phyloP scores from a whole-genome alignment of 2,888 invertebrate genomes.

The Ichneumoninae sp. region DNA sequence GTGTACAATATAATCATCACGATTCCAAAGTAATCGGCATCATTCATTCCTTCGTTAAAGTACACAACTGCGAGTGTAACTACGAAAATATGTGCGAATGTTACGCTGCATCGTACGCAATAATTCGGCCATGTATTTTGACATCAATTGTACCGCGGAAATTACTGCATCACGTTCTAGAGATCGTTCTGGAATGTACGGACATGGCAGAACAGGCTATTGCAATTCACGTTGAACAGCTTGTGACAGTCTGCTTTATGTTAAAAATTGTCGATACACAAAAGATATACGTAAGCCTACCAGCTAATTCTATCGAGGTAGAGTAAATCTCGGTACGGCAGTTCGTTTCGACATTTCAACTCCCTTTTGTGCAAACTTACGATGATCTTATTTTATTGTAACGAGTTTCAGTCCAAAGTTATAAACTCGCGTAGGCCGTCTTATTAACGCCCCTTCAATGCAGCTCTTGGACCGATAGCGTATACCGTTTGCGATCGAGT shows the following conservation, averaged over 20 bases:
- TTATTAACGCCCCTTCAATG: too few species aligned
- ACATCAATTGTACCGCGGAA: slow-evolving; percentile 8
- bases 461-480: too few species aligned
- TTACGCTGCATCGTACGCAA: slow-evolving; percentile 9
- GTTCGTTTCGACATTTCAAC: too few species aligned
- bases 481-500: too few species aligned
- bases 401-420: too few species aligned
- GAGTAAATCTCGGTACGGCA: not conserved
- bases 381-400: too few species aligned
- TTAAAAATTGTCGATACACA: slow-evolving; percentile 19
- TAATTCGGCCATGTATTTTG: slow-evolving; percentile 11
- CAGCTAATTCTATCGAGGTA: slow-evolving; percentile 29
- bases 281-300: not conserved
- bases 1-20: slow-evolving; percentile 13
- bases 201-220: not conserved
- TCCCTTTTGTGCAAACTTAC: not conserved
- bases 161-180: not conserved
- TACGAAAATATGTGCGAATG: slow-evolving; percentile 21
- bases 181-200: slow-evolving; percentile 6
- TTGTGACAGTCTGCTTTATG: slow-evolving; percentile 3
- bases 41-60: slow-evolving; percentile 37
- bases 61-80: slow-evolving; percentile 23
- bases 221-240: slow-evolving; percentile 18
- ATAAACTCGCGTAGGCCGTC: too few species aligned
- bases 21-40: slow-evolving; percentile 1